Evolutionary conservation across 2,797 vertebrate species (phyloP).

Genomic region (Huso huso): DNA sequence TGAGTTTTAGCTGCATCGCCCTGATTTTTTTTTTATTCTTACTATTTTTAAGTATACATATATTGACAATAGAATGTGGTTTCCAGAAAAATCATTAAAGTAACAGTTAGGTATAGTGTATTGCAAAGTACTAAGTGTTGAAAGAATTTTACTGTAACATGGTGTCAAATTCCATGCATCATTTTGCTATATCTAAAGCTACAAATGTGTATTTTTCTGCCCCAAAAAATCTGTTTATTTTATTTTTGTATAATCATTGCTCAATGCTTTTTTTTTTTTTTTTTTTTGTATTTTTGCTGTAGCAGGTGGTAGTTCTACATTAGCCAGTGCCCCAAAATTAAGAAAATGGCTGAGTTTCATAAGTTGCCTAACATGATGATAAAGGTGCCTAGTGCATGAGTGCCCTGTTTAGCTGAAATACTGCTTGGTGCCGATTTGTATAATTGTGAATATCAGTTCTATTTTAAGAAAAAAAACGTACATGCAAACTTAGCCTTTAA

Average conservation of each 20-base stretch:
- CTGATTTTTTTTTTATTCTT: constrained; percentile 17
- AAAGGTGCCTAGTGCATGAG: neutral
- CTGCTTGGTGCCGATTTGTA: neutral
- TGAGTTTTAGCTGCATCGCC: constrained; percentile 10
- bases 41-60: constrained; percentile 13
- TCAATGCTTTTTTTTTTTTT: no score
- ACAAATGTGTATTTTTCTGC: no score
- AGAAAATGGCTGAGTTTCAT: constrained; percentile 4
- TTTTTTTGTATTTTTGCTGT: no score
- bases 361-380: neutral
- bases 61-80: constrained; percentile 23
- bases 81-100: constrained; percentile 31
- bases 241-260: no score
- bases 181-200: constrained; percentile 36
- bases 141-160: constrained; percentile 26
- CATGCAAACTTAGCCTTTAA: neutral
- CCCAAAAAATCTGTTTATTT: no score
- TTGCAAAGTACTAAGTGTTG: constrained; percentile 37
- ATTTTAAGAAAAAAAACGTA: neutral
- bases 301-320: no score
- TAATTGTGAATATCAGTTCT: constrained; percentile 2
- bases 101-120: constrained; percentile 36
- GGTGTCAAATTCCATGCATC: constrained; percentile 27
- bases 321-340: no score
- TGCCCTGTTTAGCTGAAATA: neutral